Conservation (phyloP, 2,113 vertebrate genomes). For the Cyanocitta stelleri region DNA sequence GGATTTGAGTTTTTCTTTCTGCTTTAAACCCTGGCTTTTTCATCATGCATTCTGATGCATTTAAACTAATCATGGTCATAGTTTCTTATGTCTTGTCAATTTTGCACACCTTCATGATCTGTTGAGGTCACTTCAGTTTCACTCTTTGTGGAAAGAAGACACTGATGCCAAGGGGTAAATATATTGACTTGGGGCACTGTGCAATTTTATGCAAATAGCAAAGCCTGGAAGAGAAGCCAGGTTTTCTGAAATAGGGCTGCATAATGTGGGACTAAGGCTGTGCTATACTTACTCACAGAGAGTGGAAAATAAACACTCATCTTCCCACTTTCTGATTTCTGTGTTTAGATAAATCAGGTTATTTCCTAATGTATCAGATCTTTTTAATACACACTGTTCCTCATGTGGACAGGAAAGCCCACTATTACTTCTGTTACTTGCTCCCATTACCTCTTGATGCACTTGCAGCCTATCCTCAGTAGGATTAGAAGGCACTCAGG, state of each 20-base stretch:
- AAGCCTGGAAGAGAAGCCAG: neutral
- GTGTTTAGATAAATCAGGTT: neutral
- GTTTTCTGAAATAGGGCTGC: neutral
- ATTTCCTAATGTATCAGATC: neutral
- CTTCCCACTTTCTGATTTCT: neutral
- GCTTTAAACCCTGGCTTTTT: neutral
- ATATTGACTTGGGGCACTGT: neutral
- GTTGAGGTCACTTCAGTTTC: neutral
- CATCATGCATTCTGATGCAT: neutral
- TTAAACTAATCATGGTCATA: neutral
- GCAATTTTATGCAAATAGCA: neutral
- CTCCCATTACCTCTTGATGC: neutral
- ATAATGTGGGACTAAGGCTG: neutral
- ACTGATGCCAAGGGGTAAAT: neutral
- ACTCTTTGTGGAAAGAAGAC: neutral
- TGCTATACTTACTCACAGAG: neutral
- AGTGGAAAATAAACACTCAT: neutral
- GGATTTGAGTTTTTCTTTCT: neutral
- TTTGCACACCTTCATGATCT: neutral
- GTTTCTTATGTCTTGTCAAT: neutral
- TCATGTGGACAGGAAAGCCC: neutral
- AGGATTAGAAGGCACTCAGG: conserved; percentile 35
- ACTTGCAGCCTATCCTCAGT: neutral
- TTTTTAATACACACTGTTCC: neutral
- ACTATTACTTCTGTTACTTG: neutral